Evolutionary conservation across 2,797 vertebrate genomes (phyloP), one percentile per base, ranked within the genome.

Genomic region (Urophycis tenuis): DNA sequence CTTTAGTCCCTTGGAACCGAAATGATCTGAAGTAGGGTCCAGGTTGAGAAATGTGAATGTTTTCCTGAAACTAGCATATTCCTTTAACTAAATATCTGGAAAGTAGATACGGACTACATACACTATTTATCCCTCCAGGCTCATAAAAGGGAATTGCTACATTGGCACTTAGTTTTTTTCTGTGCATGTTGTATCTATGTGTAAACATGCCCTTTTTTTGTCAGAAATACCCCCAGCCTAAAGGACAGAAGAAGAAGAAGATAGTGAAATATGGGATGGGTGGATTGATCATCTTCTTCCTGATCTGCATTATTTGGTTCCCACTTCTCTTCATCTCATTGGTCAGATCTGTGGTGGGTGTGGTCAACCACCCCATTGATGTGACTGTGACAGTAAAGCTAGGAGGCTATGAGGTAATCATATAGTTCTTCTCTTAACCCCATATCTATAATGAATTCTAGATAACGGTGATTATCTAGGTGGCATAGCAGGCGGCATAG

Each of bases 261-360:
- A 94, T 98, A 0, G 97, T 99, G 74, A 99, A 99, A 85, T 99
- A 99, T 0, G 97, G 96, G 77, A 99, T 99, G 97, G 97, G 97
- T 0, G 97, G 97, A 8, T 93, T 99, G 64, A 98, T 98, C 88
- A 95, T 98, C 83, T 88, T 97, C 82, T 96, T 99, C 90, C 92
- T 99, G 11, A 96, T 99, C 84, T 95, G 94, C 90, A 97, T 99
- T 91, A 98, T 99, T 92, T 99, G 97, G 97, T 99, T 99, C 86
- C 97, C 96, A 0, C 91, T 99, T 76, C 97, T 99, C 77, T 98
- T 98, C 91, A 98, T 98, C 90, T 98, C 97, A 0, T 85, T 99
- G 86, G 96, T 99, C 87, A 94, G 96, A 91, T 98, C 97, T 0
- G 97, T 99, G 81, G 97, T 98, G 32, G 97, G 97, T 0, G 93